Base-by-base conservation (phyloP, 2,113 vertebrate species). In the Oryzias woworae region DNA sequence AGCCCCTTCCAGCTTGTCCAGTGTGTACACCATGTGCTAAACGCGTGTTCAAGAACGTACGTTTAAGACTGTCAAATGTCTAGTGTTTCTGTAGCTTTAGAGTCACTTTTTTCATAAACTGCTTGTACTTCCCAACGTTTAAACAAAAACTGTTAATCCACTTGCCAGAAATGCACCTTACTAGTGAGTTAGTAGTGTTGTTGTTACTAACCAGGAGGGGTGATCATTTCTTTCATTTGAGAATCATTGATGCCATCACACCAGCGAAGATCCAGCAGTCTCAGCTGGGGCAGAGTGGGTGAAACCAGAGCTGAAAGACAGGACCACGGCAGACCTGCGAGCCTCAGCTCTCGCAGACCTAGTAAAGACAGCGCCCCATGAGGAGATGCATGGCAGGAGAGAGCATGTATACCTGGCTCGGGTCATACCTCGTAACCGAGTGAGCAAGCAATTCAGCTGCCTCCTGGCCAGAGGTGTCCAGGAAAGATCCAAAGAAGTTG, bases 381-480 rank as follows among this genome's bases (percentile, higher is more conserved):
- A 57, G 50, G 22, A 4, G 12, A 15, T 0, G 7, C 16, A 20
- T 13, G 63, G 7, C 16, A 7, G 20, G 6, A 3, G 14, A 24
- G 3, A 2, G 14, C 52, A 2, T 2, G 5, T 48, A 14, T 4
- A 14, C 13, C 1, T 4, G 26, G 28, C 17, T 0, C 4, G 0
- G 28, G 16, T 8, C 2, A 1, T 85, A 96, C 95, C 95, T 83
- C 96, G 94, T 14, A 99, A 91, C 74, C 96, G 93, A 78, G 94
- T 95, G 84, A 98, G 94, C 0, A 99, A 93, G 92, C 96, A 98
- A 4, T 93, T 95, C 42, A 99, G 94, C 82, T 99, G 97, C 68
- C 97, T 98, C 87, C 96, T 98, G 78, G 97, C 97, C 76, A 98
- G 90, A 18, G 95, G 94, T 56, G 96, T 98, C 97, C 97, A 99